Evolutionary conservation across 2,888 invertebrate genomes (phyloP), one percentile per base, ranked within the genome.

Genomic region (Tenthredo distinguenda): DNA sequence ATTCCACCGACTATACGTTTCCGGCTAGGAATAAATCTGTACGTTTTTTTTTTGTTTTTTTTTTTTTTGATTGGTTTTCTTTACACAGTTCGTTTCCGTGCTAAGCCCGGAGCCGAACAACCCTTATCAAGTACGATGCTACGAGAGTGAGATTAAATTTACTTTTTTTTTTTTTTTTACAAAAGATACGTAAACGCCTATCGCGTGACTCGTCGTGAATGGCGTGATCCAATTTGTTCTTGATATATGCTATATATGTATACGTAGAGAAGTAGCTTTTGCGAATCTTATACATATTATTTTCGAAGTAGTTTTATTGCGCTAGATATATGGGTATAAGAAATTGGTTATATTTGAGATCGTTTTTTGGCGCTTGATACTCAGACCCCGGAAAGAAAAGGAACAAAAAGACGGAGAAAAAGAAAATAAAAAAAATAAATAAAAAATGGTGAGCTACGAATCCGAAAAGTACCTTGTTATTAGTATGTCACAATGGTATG

Each of bases 201-300:
- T 77, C 77, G 77, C 77, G 77, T 77, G 77, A 55, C 77, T 77
- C 47, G 18, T 47, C 77, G 34, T 34, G 55, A 77, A 77, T 77
- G 40, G 77, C 77, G 72, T 74, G 72, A 74, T 74, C 72, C 72
- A 74, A 43, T 71, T 71, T 74, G 43, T 74, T 43, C 72, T 74
- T 74, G 68, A 68, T 68, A 31, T 26, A 26, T 26, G 1, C n/a
- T 26, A 26, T 26, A 26, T 26, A 26, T 26, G 10, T 37, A 71
- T 74, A 43, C 12, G n/a, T 74, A 21, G n/a, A 74, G 15, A 18
- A 34, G 34, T 68, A 68, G 12, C 34, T 68, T 68, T 34, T 34
- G 68, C 34, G 4, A 68, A 68, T 68, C 68, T 68, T 34, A 26
- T 26, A 31, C 15, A 34, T 34, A 34, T 34, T 18, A 5, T 34